phyloP scores from a whole-genome alignment of 2,113 vertebrate genomes.

The Vulpes ferrilata region DNA sequence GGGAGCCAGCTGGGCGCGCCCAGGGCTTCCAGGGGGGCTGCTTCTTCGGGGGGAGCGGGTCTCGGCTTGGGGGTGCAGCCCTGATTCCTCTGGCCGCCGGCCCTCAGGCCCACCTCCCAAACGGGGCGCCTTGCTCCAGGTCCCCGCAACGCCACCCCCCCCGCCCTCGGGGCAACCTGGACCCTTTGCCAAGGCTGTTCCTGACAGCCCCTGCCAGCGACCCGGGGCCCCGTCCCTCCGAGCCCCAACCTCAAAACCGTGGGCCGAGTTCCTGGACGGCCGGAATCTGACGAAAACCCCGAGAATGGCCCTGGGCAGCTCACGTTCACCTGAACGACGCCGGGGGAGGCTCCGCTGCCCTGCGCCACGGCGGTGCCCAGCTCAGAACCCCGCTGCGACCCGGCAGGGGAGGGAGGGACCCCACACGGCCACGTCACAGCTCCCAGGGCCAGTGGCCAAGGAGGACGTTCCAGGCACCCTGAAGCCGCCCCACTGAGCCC shows the following conservation, averaged over 20 bases:
- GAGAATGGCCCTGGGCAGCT: not conserved
- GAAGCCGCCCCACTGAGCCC: not conserved
- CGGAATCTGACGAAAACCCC: not conserved
- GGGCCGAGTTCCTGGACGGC: not conserved
- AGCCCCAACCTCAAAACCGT: not conserved
- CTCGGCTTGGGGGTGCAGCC: not conserved
- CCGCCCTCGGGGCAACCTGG: too few relatives aligned
- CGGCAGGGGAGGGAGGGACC: not conserved
- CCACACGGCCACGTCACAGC: too few relatives aligned
- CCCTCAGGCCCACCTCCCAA: not conserved
- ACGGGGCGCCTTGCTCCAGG: not conserved
- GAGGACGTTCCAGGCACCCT: not conserved
- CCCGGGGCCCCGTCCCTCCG: not conserved
- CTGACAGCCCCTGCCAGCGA: rapidly evolving
- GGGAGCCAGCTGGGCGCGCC: not conserved
- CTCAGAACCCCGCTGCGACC: not conserved
- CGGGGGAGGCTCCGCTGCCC: not conserved
- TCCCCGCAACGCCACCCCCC: not conserved
- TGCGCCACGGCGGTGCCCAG: rapidly evolving
- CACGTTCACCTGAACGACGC: not conserved
- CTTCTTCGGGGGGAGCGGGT: constrained; percentile 23
- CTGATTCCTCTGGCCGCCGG: not conserved
- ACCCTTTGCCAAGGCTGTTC: not conserved
- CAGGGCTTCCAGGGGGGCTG: constrained; percentile 4
- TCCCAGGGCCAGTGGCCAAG: rapidly evolving